Evolutionary conservation across 2,113 vertebrate species (phyloP).

Genomic region (Eulemur macaco): DNA sequence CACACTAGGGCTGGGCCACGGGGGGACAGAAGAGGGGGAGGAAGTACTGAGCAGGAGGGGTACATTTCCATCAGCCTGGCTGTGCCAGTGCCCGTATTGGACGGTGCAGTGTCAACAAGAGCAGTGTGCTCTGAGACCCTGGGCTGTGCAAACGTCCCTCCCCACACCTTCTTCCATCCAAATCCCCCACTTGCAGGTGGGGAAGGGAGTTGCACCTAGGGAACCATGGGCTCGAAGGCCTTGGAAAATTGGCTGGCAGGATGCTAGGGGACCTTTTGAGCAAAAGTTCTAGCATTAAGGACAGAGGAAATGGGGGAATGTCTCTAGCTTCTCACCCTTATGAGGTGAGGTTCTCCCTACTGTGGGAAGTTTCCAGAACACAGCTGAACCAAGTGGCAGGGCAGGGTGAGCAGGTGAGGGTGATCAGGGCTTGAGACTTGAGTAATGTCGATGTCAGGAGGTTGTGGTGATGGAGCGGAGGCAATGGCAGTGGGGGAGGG

Average conservation of each 20-base stretch:
- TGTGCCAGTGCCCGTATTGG: background rate
- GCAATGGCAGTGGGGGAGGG: background rate
- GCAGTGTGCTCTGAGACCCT: background rate
- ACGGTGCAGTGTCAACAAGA: background rate
- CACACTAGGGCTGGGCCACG: rapidly evolving
- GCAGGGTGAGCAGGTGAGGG: background rate
- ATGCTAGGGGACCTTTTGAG: background rate
- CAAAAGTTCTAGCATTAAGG: background rate
- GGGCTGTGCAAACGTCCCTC: background rate
- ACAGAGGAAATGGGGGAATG: background rate
- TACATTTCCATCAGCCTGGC: background rate
- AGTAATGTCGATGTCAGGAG: background rate
- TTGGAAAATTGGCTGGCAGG: background rate
- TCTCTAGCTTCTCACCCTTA: background rate
- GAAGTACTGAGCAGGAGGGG: background rate
- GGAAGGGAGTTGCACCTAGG: background rate
- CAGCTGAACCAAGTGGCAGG: background rate
- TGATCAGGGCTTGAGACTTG: background rate
- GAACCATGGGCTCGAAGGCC: background rate
- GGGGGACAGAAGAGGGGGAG: background rate
- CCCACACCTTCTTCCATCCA: background rate
- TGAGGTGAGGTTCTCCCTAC: background rate
- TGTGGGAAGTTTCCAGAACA: background rate
- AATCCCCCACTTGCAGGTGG: background rate
- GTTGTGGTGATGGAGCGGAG: background rate